These are phyloP conservation scores for Drosophila pandora DNA, from an alignment of 1,140 invertebrate species.

Conservation along the genomic window DNA sequence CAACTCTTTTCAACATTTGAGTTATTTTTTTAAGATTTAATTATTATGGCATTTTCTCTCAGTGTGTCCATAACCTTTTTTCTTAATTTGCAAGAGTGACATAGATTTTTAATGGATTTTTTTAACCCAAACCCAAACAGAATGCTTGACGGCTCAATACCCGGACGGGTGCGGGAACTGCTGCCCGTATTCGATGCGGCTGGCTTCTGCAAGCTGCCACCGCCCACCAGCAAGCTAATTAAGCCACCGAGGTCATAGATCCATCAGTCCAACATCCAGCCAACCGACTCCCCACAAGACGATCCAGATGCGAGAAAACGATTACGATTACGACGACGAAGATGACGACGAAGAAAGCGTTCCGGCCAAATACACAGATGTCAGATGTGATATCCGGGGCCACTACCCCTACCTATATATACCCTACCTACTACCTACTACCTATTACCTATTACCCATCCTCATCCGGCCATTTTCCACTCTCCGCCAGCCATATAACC, in stretches of 20 bases:
- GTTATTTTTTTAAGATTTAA: too few species aligned
- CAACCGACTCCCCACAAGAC: constrained; percentile 10
- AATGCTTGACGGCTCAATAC: constrained; percentile 86
- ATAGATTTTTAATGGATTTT: too few species aligned
- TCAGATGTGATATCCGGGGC: constrained; percentile 19
- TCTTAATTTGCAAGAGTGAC: too few species aligned
- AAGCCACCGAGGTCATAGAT: constrained; percentile 86
- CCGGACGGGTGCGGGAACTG: constrained; percentile 89
- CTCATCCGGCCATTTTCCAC: constrained; percentile 5
- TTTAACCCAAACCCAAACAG: constrained; percentile 28
- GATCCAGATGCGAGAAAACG: constrained; percentile 17
- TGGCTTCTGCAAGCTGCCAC: constrained; percentile 90
- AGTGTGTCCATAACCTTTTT: too few species aligned
- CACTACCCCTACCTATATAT: too few species aligned
- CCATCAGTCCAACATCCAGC: not conserved
- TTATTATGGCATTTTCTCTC: too few species aligned
- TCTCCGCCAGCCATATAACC: constrained; percentile 11
- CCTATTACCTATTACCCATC: too few species aligned
- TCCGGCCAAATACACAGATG: constrained; percentile 51
- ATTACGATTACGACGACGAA: constrained; percentile 11
- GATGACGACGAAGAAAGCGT: constrained; percentile 26
- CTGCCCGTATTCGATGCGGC: constrained; percentile 92
- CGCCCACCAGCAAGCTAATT: constrained; percentile 90
- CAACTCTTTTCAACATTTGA: too few species aligned
- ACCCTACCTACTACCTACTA: not conserved